These are phyloP conservation scores for Corvus hawaiiensis DNA, from an alignment of 2,113 vertebrate genomes.

Conservation along the genomic window DNA sequence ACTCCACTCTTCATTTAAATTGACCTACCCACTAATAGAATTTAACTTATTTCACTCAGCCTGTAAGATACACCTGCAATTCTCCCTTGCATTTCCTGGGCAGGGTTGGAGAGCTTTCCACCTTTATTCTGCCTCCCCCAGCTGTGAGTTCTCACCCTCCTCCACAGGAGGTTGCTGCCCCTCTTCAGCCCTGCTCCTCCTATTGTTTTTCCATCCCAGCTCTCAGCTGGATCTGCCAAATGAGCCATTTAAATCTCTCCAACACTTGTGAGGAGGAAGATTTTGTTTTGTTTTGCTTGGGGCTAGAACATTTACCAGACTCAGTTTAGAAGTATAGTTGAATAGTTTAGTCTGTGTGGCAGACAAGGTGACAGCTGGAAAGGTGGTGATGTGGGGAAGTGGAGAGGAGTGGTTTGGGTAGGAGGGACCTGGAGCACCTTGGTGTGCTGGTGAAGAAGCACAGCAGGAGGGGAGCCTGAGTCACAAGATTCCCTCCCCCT, in stretches of 20 bases:
- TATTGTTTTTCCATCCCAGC: neutral
- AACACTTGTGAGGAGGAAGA: neutral
- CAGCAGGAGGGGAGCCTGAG: neutral
- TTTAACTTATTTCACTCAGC: slow-evolving; percentile 19
- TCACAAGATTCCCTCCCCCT: neutral
- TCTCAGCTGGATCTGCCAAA: neutral
- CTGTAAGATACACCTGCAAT: neutral
- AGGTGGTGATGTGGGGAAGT: neutral
- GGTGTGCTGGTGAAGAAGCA: neutral
- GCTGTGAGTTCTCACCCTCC: slow-evolving; percentile 14
- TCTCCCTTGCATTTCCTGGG: neutral
- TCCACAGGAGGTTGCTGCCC: neutral
- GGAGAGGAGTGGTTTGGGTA: neutral
- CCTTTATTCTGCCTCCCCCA: neutral
- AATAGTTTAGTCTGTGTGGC: fast-evolving
- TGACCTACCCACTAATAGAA: neutral
- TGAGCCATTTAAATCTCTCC: neutral
- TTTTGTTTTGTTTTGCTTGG: neutral
- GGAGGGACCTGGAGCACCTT: neutral
- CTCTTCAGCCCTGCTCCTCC: neutral
- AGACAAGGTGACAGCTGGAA: neutral
- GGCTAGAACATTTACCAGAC: neutral
- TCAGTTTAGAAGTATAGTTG: neutral
- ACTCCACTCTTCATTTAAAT: neutral
- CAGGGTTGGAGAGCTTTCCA: neutral